Base-by-base conservation (phyloP, 2,888 invertebrate genomes). In the Erebia palarica region DNA sequence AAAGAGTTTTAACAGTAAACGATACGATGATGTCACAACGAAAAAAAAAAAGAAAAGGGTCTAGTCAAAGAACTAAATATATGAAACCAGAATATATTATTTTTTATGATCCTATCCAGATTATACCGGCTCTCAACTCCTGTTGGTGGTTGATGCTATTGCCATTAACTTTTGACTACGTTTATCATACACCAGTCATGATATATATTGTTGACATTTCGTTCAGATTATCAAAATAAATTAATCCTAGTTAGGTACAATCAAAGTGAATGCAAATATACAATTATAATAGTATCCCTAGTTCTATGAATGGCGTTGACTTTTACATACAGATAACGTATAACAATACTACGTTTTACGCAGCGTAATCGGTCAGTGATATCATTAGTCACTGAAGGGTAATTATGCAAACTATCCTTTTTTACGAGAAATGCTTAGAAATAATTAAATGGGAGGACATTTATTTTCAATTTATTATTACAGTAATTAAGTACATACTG, bases 321-420 rank as follows among this genome's bases (percentile, higher is more conserved):
- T 65, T 44, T 58, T 51, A 49, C 21, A 36, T 55, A 63, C 13
- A 59, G 59, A 58, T 58, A 68, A 61, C 61, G 11, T 64, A 58
- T 57, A 66, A 67, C 67, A 67, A 59, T 67, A 67, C 59, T 14
- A 53, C 13, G 59, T 70, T 69, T 68, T 65, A 55, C 55, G 55
- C 68, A 60, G 47, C 60, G 53, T 69, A 72, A 72, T 72, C 71
- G 69, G 68, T 69, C 71, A 72, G 47, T 21, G 57, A 60, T 68
- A 72, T 61, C 68, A 68, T 71, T 72, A 72, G 67, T 67, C 67
- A 67, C 59, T 27, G 27, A 18, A 49, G 36, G 36, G 65, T 60
- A 68, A 72, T 72, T 72, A 72, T 65, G 65, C 65, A 72, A 72
- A 72, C 16, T 60, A 51, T 55, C 18, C 36, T 61, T 65, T 59